Percentiles rank a stretch among this genome's conserved stretches.
These are phyloP conservation scores for Ganaspis brasiliensis DNA, from an alignment of 2,888 invertebrate genomes.

Conservation along the genomic window DNA sequence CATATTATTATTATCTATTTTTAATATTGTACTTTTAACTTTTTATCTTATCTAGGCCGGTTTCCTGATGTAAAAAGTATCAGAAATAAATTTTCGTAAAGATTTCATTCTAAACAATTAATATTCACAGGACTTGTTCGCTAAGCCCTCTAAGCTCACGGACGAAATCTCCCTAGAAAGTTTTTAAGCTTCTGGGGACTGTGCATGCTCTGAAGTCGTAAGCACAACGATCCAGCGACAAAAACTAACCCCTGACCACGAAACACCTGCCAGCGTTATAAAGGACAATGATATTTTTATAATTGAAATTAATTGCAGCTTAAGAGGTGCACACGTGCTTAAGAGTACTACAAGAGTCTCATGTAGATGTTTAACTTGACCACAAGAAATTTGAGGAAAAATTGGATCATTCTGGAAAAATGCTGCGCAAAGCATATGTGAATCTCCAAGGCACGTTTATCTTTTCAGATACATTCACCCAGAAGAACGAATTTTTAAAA, in stretches of 20 bases:
- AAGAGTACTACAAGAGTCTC: conserved; percentile 7
- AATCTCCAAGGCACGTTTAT: too few species aligned
- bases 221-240: conserved; percentile 59
- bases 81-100: background rate
- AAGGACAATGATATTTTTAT: conserved; percentile 80
- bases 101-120: conserved; percentile 14
- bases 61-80: background rate
- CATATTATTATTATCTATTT: too few species aligned
- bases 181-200: conserved; percentile 35
- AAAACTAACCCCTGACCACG: conserved; percentile 77
- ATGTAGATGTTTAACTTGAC: conserved; percentile 12
- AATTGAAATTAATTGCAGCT: conserved; percentile 79
- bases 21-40: background rate
- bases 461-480: too few species aligned
- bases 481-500: too few species aligned
- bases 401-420: background rate
- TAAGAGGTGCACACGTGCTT: conserved; percentile 63
- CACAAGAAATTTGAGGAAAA: background rate
- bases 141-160: background rate
- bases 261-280: conserved; percentile 77
- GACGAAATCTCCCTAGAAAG: conserved; percentile 33
- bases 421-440: too few species aligned
- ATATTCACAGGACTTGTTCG: conserved; percentile 6
- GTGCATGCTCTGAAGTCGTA: conserved; percentile 53
- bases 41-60: background rate